A percentile compares a stretch with the other conserved stretches of the same genome.
Evolutionary conservation across 2,113 vertebrate species (phyloP).

Genomic region (Eptatretus burgeri): DNA sequence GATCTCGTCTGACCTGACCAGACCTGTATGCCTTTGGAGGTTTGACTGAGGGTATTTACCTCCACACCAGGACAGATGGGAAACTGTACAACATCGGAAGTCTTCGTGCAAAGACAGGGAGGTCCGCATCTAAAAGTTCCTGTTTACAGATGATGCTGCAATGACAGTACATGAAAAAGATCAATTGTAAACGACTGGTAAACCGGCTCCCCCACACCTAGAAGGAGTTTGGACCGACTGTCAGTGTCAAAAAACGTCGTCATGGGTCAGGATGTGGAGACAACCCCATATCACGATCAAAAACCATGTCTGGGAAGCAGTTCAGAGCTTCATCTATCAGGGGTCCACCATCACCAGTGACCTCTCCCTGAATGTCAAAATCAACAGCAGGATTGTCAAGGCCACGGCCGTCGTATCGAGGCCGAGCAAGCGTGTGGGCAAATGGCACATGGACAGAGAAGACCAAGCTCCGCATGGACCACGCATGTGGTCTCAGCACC

Average conservation of each 20-base stretch:
- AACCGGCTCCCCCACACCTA: not conserved
- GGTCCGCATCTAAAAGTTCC: not conserved
- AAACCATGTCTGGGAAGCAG: not conserved
- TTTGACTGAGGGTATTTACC: slow-evolving; percentile 1
- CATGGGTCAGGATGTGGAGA: not conserved
- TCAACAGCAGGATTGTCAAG: not conserved
- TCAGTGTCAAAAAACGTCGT: not conserved
- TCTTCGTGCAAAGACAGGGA: not conserved
- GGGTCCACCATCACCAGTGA: not conserved
- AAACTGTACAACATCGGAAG: not conserved
- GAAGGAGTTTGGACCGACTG: not conserved
- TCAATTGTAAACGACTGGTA: not conserved
- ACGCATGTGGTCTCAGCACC: not conserved
- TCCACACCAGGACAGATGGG: not conserved
- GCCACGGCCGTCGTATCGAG: not conserved
- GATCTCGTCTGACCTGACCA: too few species aligned
- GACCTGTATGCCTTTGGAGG: too few species aligned
- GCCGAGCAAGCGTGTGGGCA: not conserved
- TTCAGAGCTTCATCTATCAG: not conserved
- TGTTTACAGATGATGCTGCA: not conserved
- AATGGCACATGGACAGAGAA: not conserved
- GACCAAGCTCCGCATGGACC: not conserved
- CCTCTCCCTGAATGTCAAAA: not conserved
- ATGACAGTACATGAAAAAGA: not conserved
- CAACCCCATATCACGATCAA: not conserved